A percentile compares a stretch with the other conserved stretches of the same genome.
Conservation (phyloP, 2,113 vertebrate species). For the Neodon shergylaensis region DNA sequence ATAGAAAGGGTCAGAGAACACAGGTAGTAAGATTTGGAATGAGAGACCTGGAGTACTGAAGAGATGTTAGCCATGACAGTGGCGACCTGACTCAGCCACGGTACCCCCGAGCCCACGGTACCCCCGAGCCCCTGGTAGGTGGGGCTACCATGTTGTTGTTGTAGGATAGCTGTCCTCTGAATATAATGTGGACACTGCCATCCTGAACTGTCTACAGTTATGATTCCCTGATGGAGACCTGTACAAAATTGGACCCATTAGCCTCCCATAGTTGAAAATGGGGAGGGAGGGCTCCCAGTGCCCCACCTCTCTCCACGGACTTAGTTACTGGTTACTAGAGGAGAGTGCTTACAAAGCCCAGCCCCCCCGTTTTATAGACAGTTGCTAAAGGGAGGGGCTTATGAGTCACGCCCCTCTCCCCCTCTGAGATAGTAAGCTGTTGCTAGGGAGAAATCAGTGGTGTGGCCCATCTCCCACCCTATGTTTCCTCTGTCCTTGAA, state of each 20-base stretch:
- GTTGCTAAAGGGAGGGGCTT: neutral
- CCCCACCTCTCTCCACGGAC: neutral
- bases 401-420: neutral
- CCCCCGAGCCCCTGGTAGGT: neutral
- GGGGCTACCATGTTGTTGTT: neutral
- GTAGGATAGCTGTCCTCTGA: neutral
- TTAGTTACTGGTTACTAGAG: neutral
- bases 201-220: neutral
- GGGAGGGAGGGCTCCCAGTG: neutral
- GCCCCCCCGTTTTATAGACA: neutral
- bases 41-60: neutral
- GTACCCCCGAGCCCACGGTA: neutral
- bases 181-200: neutral
- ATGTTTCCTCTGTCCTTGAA: neutral
- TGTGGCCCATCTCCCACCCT: neutral
- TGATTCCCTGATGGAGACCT: neutral
- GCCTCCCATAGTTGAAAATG: neutral
- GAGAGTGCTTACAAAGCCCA: neutral
- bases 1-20: conserved; percentile 31
- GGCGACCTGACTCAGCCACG: neutral
- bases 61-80: neutral
- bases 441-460: neutral
- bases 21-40: conserved; percentile 20
- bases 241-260: neutral
- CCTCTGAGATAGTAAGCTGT: neutral